Percentiles rank a stretch among this genome's conserved stretches.
Evolutionary conservation across 2,797 vertebrate species (phyloP).

Genomic region (Notamacropus eugenii): DNA sequence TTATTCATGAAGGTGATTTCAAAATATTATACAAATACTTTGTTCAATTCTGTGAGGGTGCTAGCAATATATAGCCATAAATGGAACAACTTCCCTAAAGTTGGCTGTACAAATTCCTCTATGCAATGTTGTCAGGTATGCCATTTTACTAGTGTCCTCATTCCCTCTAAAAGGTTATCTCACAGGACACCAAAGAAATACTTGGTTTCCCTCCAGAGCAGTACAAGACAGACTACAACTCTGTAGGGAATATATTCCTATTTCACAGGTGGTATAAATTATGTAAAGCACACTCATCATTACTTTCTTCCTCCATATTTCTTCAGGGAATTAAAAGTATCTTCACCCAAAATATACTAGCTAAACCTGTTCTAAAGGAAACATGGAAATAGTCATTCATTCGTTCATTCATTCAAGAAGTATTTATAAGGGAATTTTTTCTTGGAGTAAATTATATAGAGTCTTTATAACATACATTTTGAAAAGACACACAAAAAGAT

Average conservation of each 20-base stretch:
- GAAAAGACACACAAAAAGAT: not conserved
- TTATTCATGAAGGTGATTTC: not conserved
- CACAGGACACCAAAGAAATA: not conserved
- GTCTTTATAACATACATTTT: not conserved
- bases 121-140: not conserved
- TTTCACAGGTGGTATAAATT: not conserved
- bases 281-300: not conserved
- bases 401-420: not conserved
- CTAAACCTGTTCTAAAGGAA: not conserved
- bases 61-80: not conserved
- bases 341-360: not conserved
- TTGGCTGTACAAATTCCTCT: not conserved
- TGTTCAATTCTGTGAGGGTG: not conserved
- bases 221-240: not conserved
- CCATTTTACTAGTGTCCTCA: not conserved
- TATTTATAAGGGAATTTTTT: not conserved
- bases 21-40: not conserved
- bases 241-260: not conserved
- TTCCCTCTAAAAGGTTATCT: not conserved
- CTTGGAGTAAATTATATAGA: not conserved
- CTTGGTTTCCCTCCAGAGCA: not conserved
- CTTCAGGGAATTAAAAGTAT: not conserved
- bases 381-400: not conserved
- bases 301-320: not conserved
- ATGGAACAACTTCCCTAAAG: not conserved